phyloP scores from a whole-genome alignment of 2,797 vertebrate genomes.

The Gorsachius magnificus region DNA sequence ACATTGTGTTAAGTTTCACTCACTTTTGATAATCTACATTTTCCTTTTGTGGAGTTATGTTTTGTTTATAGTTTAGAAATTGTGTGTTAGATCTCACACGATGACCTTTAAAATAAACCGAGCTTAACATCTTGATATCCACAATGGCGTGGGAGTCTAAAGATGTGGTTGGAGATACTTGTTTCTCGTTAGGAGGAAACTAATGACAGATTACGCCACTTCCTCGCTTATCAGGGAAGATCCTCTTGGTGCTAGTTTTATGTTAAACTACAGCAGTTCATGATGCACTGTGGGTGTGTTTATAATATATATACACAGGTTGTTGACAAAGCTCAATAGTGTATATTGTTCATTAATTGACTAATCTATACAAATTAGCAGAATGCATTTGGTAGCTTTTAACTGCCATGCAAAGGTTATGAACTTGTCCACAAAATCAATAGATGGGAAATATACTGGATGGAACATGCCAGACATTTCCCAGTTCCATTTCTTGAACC shows the following conservation, averaged over 20 bases:
- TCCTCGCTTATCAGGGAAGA: constrained; percentile 64
- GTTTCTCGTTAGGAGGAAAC: constrained; percentile 85
- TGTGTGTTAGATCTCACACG: constrained; percentile 77
- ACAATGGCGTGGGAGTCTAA: constrained; percentile 85
- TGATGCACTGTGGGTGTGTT: not conserved
- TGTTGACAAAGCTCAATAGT: not conserved
- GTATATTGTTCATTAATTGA: not conserved
- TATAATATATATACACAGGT: not conserved
- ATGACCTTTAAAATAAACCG: constrained; percentile 92
- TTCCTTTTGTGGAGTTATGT: constrained; percentile 37
- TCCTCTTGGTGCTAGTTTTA: not conserved
- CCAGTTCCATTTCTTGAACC: not conserved
- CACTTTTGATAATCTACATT: constrained; percentile 40
- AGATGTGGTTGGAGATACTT: constrained; percentile 91
- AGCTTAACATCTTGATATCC: constrained; percentile 79
- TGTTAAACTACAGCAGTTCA: not conserved
- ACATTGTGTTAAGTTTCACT: constrained; percentile 40
- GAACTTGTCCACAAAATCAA: not conserved
- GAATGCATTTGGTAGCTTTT: not conserved
- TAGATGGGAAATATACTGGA: not conserved
- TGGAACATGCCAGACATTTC: not conserved
- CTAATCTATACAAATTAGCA: not conserved
- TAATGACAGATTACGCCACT: constrained; percentile 75
- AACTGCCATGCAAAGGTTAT: not conserved
- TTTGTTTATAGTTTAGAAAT: constrained; percentile 76